These are phyloP conservation scores for Celastrina argiolus DNA, from an alignment of 2,888 invertebrate species.

Conservation along the genomic window DNA sequence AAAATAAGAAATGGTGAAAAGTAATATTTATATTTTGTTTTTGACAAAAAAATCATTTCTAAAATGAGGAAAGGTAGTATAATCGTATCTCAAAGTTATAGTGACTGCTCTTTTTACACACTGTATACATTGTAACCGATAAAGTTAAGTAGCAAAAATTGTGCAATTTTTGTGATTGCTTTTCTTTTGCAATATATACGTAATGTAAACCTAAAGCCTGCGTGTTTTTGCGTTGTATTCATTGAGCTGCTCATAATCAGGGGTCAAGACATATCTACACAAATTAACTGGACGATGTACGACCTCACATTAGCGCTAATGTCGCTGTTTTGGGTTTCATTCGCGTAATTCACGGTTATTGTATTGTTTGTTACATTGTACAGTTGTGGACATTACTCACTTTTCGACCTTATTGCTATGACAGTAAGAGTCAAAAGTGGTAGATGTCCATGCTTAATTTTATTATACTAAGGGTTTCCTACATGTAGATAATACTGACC, in stretches of 20 bases:
- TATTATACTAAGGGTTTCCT: not conserved
- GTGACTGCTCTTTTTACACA: no score
- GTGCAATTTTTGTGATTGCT: no score
- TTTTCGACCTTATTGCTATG: not conserved
- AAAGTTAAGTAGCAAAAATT: no score
- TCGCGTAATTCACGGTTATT: constrained; percentile 1
- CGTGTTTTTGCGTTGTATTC: not conserved
- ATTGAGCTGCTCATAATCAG: not conserved
- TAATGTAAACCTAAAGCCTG: no score
- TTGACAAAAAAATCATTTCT: no score
- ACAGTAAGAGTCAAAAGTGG: not conserved
- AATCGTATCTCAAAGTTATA: no score
- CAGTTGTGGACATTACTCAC: not conserved
- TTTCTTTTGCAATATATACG: no score
- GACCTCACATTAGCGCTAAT: not conserved
- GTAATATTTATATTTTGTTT: no score
- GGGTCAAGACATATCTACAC: constrained; percentile 6
- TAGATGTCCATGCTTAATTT: not conserved
- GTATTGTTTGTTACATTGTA: not conserved
- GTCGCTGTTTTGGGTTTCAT: constrained; percentile 8
- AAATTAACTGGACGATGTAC: constrained; percentile 4
- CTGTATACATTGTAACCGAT: no score
- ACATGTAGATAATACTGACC: no score
- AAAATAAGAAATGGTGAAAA: no score
- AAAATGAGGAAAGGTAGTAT: no score